Evolutionary conservation across 2,888 invertebrate species (phyloP).

Genomic region (Dusona sp.): DNA sequence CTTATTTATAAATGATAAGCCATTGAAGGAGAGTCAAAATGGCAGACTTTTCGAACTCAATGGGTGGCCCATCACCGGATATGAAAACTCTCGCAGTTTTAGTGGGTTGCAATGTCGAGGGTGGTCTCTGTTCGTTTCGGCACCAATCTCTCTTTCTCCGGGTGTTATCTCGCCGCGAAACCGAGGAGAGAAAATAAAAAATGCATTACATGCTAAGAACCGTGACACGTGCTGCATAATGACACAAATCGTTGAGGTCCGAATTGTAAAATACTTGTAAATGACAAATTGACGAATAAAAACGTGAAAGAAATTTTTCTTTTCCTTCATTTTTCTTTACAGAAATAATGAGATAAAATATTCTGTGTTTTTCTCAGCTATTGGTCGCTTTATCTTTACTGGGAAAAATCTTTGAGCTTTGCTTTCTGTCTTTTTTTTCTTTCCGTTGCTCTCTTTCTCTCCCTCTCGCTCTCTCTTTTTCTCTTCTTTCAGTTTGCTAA

Average conservation of each 20-base stretch:
- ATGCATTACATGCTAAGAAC: constrained; percentile 31
- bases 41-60: constrained; percentile 1
- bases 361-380: not conserved
- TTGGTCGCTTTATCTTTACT: constrained; percentile 61
- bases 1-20: constrained; percentile 28
- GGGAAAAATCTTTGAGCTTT: constrained; percentile 27
- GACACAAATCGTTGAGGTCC: constrained; percentile 17
- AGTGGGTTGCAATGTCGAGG: constrained; percentile 22
- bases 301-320: constrained; percentile 8
- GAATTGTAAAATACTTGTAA: constrained; percentile 36
- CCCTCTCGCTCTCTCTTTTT: not conserved
- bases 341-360: not conserved
- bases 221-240: constrained; percentile 50
- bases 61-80: constrained; percentile 52
- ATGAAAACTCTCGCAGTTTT: constrained; percentile 34
- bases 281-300: constrained; percentile 32
- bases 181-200: constrained; percentile 23
- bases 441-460: too few species aligned
- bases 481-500: constrained; percentile 26
- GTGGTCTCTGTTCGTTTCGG: constrained; percentile 24
- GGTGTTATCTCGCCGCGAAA: constrained; percentile 43
- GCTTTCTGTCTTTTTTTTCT: not conserved
- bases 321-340: constrained; percentile 1
- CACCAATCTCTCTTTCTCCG: constrained; percentile 9
- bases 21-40: not conserved